These are phyloP conservation scores for Anguilla megastoma DNA, from an alignment of 2,797 vertebrate species.

Conservation along the genomic window DNA sequence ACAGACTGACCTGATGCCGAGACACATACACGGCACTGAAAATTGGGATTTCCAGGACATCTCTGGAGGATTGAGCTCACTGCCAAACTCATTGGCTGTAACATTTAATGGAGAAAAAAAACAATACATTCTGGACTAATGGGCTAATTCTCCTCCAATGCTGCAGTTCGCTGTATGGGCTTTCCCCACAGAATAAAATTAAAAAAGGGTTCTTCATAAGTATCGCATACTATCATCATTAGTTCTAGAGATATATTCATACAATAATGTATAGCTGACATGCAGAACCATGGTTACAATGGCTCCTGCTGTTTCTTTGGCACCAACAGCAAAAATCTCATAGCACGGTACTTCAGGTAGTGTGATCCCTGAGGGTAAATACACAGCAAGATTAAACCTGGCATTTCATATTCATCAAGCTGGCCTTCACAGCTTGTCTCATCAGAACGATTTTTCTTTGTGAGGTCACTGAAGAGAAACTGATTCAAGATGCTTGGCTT, in stretches of 20 bases:
- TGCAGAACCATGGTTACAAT: neutral
- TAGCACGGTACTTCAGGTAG: neutral
- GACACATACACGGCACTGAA: neutral
- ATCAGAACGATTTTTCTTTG: neutral
- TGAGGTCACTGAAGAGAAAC: neutral
- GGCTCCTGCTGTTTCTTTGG: neutral
- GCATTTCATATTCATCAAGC: neutral
- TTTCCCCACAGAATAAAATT: neutral
- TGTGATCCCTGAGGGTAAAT: neutral
- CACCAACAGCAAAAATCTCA: neutral
- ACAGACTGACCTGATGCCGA: conserved; percentile 18
- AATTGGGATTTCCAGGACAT: neutral
- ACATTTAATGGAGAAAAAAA: neutral
- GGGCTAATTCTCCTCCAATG: neutral
- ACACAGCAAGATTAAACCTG: neutral
- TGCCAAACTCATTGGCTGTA: conserved; percentile 8
- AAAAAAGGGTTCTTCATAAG: neutral
- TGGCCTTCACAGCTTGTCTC: neutral
- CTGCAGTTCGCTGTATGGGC: neutral
- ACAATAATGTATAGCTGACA: neutral
- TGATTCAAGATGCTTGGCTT: neutral
- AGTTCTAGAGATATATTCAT: neutral
- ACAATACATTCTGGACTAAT: neutral
- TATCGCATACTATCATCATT: neutral
- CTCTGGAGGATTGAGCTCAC: neutral